Base-by-base conservation (phyloP, 2,113 vertebrate species). In the Rhinoptilus africanus region DNA sequence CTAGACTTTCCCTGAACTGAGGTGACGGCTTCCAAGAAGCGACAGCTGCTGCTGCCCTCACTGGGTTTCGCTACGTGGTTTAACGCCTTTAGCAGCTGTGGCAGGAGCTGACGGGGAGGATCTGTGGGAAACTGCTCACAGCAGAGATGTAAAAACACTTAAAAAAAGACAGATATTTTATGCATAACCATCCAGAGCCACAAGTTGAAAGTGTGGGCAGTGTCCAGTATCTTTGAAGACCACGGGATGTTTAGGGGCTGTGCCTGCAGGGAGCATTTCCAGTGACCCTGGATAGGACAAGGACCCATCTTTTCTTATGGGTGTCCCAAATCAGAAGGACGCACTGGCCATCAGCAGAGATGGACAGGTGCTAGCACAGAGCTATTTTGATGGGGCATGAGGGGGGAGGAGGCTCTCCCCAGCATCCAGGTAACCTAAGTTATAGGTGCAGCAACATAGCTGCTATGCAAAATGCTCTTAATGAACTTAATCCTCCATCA, bases 31-130 rank as follows among this genome's bases (percentile, higher is more conserved):
- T 88, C 93, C 87, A 69, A 83, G 94, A 92, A 94, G 50, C 0
- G 3, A 6, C 22, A 2, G 41, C n/a, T 1, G 2, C 88, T 4
- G 14, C 79, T 0, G 4, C 72, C 48, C 73, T 77, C 0, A 2
- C 54, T 77, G 50, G 56, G 69, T 62, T 92, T 75, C 91, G 80
- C 74, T 87, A 47, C 1, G 4, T 92, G 89, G 59, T 35, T 63
- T 6, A 43, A 45, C 3, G 4, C 24, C 2, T 4, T 3, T 32
- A 51, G 83, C 76, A 53, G 93, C 59, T 5, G 85, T 6, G 11
- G 68, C 4, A 9, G 39, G n/a, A 41, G 32, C 51, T 1, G 64
- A 4, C 0, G 0, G 59, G 53, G 80, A 63, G 27, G 50, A 35
- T 63, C 73, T 93, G 81, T n/a, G 60, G 84, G 71, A 85, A 94